phyloP scores from a whole-genome alignment of 2,113 vertebrate genomes.

The Onychostoma macrolepis region DNA sequence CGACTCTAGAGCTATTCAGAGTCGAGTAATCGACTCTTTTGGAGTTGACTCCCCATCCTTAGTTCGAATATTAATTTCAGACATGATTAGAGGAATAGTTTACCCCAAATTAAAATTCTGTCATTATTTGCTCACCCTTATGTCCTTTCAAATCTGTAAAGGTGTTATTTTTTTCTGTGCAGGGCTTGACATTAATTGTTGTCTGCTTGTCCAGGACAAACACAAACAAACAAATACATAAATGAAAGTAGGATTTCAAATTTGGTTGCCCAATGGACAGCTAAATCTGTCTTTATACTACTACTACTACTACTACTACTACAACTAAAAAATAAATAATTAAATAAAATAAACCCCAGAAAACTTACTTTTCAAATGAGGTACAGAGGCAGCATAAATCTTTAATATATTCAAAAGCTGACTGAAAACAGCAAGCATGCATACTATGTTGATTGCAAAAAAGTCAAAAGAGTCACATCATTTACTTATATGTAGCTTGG shows the following conservation, averaged over 20 bases:
- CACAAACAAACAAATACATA: background rate
- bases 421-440: background rate
- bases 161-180: background rate
- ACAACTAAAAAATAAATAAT: background rate
- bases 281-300: background rate
- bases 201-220: background rate
- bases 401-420: background rate
- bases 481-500: too few relatives aligned
- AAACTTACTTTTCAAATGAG: background rate
- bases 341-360: too few relatives aligned
- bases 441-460: background rate
- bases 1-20: too few relatives aligned
- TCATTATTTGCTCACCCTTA: background rate
- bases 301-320: too few relatives aligned
- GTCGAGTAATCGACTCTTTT: too few relatives aligned
- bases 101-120: background rate
- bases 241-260: background rate
- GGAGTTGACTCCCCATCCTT: too few relatives aligned
- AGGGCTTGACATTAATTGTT: background rate
- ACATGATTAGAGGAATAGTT: background rate
- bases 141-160: background rate
- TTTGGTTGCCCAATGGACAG: background rate
- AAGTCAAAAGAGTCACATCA: too few relatives aligned
- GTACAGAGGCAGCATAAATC: background rate
- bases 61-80: slow-evolving; percentile 67